phyloP scores from a whole-genome alignment of 2,113 vertebrate genomes.

The Anser brachyrhynchus region DNA sequence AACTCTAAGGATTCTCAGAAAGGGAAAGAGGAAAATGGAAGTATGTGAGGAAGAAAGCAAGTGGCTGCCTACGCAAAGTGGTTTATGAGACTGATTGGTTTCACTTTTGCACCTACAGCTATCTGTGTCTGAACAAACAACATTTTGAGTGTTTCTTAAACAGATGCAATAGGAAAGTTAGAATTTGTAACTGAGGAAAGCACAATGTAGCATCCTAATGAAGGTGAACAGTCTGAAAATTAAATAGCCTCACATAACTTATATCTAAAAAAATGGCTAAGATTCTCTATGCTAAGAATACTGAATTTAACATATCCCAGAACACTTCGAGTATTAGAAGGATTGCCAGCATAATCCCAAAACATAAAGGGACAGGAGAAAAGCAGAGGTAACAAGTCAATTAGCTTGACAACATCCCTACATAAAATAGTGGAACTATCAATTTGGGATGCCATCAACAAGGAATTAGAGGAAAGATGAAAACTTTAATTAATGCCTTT shows the following conservation, averaged over 20 bases:
- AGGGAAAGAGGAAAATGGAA: not conserved
- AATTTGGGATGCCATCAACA: not conserved
- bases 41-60: not conserved
- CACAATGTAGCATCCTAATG: not conserved
- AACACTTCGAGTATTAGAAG: not conserved
- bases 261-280: not conserved
- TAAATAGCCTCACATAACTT: not conserved
- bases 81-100: not conserved
- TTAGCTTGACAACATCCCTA: not conserved
- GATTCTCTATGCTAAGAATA: not conserved
- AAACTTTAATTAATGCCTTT: not conserved
- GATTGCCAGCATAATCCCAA: not conserved
- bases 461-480: not conserved
- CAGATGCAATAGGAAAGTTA: not conserved
- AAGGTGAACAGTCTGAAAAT: not conserved
- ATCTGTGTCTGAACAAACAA: not conserved
- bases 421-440: not conserved
- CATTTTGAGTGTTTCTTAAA: not conserved
- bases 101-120: not conserved
- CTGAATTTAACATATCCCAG: not conserved
- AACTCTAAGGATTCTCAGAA: not conserved
- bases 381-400: not conserved
- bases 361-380: not conserved
- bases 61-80: not conserved
- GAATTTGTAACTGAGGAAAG: not conserved